A percentile compares a stretch with the other conserved stretches of the same genome.
Conservation (phyloP, 1,140 invertebrate genomes). For the Zelostemma sp. region DNA sequence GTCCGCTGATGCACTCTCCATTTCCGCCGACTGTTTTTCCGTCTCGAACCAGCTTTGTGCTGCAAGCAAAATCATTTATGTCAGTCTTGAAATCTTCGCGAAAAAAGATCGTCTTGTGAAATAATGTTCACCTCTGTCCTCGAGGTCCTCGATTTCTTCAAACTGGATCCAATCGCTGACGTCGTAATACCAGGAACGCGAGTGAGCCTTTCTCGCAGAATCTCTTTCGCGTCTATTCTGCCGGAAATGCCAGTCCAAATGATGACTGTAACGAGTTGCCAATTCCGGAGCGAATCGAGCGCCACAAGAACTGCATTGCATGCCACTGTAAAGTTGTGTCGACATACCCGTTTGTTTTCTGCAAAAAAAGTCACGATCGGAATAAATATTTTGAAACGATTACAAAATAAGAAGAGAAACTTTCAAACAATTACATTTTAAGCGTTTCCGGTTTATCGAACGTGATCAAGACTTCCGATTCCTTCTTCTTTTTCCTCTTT, state of each 20-base stretch:
- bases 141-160: conserved; percentile 93
- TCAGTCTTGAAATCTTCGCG: no score
- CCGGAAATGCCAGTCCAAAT: conserved; percentile 97
- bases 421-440: conserved; percentile 76
- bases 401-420: conserved; percentile 1
- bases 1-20: conserved; percentile 65
- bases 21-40: conserved; percentile 73
- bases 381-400: no score
- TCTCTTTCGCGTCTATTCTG: conserved; percentile 91
- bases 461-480: conserved; percentile 73
- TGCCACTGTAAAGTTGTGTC: conserved; percentile 82
- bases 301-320: conserved; percentile 96
- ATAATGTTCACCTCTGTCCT: conserved; percentile 82
- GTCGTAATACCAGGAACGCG: conserved; percentile 90
- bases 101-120: no score
- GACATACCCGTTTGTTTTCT: conserved; percentile 79
- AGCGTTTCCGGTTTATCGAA: conserved; percentile 79
- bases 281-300: conserved; percentile 89
- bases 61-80: no score
- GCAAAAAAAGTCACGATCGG: conserved; percentile 32
- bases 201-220: conserved; percentile 84
- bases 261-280: conserved; percentile 90
- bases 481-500: conserved; percentile 63
- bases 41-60: conserved; percentile 92
- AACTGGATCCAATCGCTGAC: conserved; percentile 94